phyloP scores from a whole-genome alignment of 2,113 vertebrate genomes.

The Sceloporus undulatus region DNA sequence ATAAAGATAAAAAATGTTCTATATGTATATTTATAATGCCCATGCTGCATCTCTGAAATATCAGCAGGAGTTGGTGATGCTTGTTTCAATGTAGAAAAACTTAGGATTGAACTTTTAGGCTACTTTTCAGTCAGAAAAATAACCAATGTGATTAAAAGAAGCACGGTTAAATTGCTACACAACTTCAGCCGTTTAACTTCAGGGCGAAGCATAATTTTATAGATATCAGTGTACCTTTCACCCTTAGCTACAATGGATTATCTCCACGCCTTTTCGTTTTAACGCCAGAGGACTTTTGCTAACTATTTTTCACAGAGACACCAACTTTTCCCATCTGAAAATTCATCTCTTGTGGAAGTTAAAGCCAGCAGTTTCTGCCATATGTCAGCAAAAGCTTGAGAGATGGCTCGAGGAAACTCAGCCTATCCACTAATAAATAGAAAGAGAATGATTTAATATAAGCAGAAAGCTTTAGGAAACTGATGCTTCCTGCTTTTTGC shows the following conservation, averaged over 20 bases:
- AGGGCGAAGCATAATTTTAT: background rate
- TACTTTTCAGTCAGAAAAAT: background rate
- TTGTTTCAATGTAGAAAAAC: background rate
- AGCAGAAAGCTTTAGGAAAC: conserved; percentile 32
- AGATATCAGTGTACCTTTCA: background rate
- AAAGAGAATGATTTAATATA: conserved; percentile 8
- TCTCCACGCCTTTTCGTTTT: background rate
- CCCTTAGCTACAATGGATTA: background rate
- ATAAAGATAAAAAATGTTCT: background rate
- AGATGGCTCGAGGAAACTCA: background rate
- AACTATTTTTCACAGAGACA: conserved; percentile 36
- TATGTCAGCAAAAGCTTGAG: background rate
- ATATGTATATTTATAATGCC: background rate
- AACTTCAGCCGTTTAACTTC: background rate
- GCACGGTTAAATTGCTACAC: background rate
- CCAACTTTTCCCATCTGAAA: conserved; percentile 46
- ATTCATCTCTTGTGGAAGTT: conserved; percentile 37
- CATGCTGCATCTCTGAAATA: background rate
- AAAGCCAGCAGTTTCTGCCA: conserved; percentile 29
- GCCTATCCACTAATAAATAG: conserved; percentile 34
- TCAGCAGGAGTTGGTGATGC: background rate
- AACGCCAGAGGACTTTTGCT: rapidly evolving
- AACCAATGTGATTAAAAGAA: background rate
- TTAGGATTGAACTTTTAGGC: background rate
- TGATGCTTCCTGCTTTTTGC: conserved; percentile 36